These are phyloP conservation scores for Hycleus phaleratus DNA, from an alignment of 1,140 invertebrate species.

Conservation along the genomic window DNA sequence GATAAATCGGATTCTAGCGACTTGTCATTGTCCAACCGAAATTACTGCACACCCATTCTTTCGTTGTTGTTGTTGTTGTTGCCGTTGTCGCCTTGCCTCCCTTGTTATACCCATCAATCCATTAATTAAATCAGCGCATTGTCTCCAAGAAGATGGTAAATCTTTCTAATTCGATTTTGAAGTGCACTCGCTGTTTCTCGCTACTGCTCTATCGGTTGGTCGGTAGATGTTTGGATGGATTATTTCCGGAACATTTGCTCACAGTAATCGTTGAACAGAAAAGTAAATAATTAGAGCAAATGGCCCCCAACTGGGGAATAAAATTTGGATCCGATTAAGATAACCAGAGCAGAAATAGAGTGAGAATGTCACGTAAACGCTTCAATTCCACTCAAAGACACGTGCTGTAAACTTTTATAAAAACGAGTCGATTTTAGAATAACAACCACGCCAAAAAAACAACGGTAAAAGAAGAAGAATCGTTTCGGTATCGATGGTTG, in stretches of 20 bases:
- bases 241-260: conserved; percentile 11
- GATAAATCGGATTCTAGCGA: not conserved
- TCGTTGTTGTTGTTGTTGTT: no score
- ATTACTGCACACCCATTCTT: conserved; percentile 1
- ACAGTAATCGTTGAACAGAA: conserved; percentile 4
- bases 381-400: no score
- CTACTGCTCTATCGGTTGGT: not conserved
- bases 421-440: no score
- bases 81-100: no score
- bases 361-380: no score
- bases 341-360: no score
- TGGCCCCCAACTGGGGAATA: not conserved
- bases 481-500: no score
- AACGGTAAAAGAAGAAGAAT: no score
- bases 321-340: no score
- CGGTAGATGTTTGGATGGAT: not conserved
- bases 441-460: no score
- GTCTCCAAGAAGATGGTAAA: conserved; percentile 14
- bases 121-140: conserved; percentile 25
- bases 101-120: conserved; percentile 14
- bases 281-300: conserved; percentile 13
- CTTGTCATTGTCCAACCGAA: conserved; percentile 9
- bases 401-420: no score
- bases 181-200: not conserved
- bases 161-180: conserved; percentile 19